Percentiles rank a stretch among this genome's conserved stretches.
phyloP scores from a whole-genome alignment of 2,888 invertebrate species.

The Agonopterix alstromeriana region DNA sequence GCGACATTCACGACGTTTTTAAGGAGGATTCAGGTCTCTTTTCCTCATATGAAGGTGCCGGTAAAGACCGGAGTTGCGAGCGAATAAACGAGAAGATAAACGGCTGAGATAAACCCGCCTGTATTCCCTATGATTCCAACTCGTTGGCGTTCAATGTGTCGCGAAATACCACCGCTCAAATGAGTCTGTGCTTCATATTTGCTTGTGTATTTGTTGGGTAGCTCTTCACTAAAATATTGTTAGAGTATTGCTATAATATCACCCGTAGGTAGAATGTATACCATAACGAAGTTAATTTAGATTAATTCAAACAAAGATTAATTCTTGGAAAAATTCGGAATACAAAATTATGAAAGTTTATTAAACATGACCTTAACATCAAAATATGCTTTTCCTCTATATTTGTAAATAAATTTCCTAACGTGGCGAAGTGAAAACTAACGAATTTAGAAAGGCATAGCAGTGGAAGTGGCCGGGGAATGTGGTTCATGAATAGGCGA shows the following conservation, averaged over 20 bases:
- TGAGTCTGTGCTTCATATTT: conserved; percentile 7
- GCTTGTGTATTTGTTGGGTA: not conserved
- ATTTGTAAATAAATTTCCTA: not conserved
- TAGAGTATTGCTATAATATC: too few relatives aligned
- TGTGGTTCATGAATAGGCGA: conserved; percentile 14
- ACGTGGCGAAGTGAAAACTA: too few relatives aligned
- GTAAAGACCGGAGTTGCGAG: conserved; percentile 10
- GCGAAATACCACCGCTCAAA: conserved; percentile 10
- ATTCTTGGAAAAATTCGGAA: too few relatives aligned
- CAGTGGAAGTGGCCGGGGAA: not conserved
- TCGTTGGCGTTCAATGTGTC: conserved; percentile 15
- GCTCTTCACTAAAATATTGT: too few relatives aligned
- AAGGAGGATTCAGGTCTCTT: conserved; percentile 11
- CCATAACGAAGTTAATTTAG: too few relatives aligned
- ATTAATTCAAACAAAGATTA: too few relatives aligned
- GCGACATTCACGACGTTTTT: conserved; percentile 6
- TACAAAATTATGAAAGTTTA: too few relatives aligned
- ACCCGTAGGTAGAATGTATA: too few relatives aligned
- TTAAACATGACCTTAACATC: too few relatives aligned
- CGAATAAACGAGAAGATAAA: conserved; percentile 20
- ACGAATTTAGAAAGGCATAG: not conserved
- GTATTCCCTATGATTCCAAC: conserved; percentile 15
- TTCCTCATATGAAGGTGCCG: conserved; percentile 8
- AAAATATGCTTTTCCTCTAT: not conserved
- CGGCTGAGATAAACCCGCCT: conserved; percentile 16